A percentile compares a stretch with the other conserved stretches of the same genome.
Conservation (phyloP, 2,113 vertebrate genomes). For the Cyanocitta stelleri region DNA sequence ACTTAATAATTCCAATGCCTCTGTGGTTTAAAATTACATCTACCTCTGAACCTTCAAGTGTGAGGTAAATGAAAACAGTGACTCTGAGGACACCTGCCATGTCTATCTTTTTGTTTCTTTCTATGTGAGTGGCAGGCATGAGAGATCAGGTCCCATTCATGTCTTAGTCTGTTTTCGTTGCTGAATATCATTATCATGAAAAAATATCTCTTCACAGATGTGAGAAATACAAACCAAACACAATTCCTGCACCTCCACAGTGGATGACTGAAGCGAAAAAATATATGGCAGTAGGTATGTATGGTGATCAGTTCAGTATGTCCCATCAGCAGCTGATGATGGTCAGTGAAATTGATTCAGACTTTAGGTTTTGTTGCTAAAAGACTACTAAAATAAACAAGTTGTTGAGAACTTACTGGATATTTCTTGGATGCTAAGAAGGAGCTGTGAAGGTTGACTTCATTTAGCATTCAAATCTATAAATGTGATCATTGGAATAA, state of each 20-base stretch:
- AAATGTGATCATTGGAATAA: neutral
- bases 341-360: neutral
- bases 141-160: neutral
- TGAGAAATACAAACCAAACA: neutral
- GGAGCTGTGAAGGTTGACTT: neutral
- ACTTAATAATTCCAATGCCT: neutral
- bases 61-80: neutral
- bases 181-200: neutral
- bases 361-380: neutral
- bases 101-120: neutral
- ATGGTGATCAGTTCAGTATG: neutral
- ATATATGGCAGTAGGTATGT: accelerated
- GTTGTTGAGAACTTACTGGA: neutral
- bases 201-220: neutral
- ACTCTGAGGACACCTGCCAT: neutral
- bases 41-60: neutral
- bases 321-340: neutral
- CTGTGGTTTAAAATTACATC: neutral
- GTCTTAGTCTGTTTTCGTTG: neutral
- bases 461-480: neutral
- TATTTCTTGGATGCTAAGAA: neutral
- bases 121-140: neutral
- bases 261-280: neutral
- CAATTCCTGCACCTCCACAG: neutral
- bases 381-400: neutral